A percentile compares a stretch with the other conserved stretches of the same genome.
Evolutionary conservation across 2,888 invertebrate species (phyloP).

Genomic region (Doris montereyensis): DNA sequence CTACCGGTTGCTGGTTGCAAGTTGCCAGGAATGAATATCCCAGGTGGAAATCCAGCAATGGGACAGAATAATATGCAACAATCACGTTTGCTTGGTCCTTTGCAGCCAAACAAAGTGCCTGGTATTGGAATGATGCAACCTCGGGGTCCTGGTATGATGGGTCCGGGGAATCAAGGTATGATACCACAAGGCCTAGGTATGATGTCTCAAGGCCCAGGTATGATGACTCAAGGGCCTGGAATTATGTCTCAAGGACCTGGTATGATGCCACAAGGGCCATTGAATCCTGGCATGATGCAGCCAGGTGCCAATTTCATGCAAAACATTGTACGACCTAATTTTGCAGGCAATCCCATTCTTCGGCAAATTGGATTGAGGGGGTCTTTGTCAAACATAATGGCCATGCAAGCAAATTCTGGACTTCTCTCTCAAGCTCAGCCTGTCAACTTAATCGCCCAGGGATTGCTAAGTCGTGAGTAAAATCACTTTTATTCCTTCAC

Average conservation of each 20-base stretch:
- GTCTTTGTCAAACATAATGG: no score
- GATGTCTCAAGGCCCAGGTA: neutral
- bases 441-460: conserved; percentile 34
- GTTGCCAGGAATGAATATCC: no score
- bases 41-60: no score
- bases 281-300: conserved; percentile 33
- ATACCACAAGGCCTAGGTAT: no score
- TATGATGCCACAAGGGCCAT: conserved; percentile 24
- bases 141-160: neutral
- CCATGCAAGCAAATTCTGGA: conserved; percentile 18
- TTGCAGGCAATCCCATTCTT: no score
- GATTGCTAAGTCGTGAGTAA: conserved; percentile 35
- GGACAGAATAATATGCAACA: no score
- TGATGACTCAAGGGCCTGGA: neutral
- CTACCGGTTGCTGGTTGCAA: no score
- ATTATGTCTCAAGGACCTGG: neutral
- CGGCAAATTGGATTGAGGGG: no score
- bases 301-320: no score
- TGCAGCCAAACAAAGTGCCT: neutral
- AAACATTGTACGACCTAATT: no score
- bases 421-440: conserved; percentile 21
- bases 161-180: no score
- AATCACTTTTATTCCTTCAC: no score
- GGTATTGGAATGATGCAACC: neutral
- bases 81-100: neutral